These are phyloP conservation scores for Eufriesea mexicana DNA, from an alignment of 1,140 invertebrate genomes.

Conservation along the genomic window DNA sequence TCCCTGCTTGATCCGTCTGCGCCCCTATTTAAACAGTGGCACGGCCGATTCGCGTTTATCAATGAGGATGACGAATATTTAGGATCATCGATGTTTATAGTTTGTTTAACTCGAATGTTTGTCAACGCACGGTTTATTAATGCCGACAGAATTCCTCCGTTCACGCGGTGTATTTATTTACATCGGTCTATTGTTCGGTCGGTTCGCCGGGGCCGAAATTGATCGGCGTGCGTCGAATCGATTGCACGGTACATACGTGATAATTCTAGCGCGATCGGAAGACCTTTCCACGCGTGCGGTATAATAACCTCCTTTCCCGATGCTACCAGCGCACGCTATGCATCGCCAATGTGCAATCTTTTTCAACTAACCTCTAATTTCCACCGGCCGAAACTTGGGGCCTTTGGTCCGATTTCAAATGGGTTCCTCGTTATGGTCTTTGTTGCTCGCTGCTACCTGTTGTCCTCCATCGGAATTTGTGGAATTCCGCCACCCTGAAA, in stretches of 20 bases:
- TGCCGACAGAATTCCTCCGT: conserved; percentile 18
- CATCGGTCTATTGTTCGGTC: conserved; percentile 42
- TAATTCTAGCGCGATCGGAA: conserved; percentile 27
- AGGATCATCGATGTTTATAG: conserved; percentile 53
- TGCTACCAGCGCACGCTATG: no score
- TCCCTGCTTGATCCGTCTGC: neutral
- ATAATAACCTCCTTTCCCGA: neutral
- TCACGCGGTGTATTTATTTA: conserved; percentile 31
- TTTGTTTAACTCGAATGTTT: conserved; percentile 47
- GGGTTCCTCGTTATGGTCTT: no score
- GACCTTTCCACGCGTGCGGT: conserved; percentile 6
- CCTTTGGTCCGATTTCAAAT: no score
- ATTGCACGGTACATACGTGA: conserved; percentile 18
- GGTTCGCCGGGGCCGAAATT: conserved; percentile 25
- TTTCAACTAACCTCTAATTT: no score
- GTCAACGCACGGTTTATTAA: conserved; percentile 49
- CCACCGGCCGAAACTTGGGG: no score
- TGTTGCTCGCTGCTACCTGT: no score
- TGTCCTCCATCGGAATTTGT: no score
- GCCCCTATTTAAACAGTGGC: conserved; percentile 27
- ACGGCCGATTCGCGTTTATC: conserved; percentile 30
- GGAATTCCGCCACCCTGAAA: no score
- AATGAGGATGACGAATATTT: conserved; percentile 43
- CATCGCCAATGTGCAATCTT: no score
- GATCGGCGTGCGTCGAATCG: conserved; percentile 37